Evolutionary conservation across 2,113 vertebrate genomes (phyloP).

Genomic region (Crypturellus undulatus): DNA sequence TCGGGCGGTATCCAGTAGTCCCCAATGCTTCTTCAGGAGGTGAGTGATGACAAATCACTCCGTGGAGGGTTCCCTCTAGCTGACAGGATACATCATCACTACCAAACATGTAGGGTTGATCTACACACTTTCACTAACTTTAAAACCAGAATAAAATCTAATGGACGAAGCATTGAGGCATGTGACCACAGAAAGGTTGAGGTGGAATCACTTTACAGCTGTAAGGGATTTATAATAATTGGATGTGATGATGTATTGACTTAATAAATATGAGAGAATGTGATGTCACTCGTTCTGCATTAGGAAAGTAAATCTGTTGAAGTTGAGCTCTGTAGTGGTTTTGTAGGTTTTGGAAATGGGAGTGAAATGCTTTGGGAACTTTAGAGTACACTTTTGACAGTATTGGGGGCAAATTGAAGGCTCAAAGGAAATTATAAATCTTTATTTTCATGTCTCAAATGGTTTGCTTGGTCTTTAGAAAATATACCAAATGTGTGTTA

Average conservation of each 20-base stretch:
- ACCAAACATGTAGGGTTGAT: background rate
- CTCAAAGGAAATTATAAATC: background rate
- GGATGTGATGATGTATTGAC: background rate
- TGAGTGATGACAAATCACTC: conserved; percentile 10
- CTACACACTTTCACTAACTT: background rate
- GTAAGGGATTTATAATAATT: background rate
- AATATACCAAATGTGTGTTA: background rate
- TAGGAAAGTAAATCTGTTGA: background rate
- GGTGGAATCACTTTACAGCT: background rate
- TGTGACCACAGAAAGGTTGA: background rate
- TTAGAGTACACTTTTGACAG: background rate
- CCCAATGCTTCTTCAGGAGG: background rate
- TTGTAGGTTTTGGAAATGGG: background rate
- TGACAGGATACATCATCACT: conserved; percentile 1
- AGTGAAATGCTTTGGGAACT: background rate
- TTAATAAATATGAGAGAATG: background rate
- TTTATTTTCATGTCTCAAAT: background rate
- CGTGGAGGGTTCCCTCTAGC: background rate
- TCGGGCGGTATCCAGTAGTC: background rate
- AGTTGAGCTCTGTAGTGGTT: background rate
- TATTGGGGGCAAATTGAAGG: background rate
- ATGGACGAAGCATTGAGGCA: background rate
- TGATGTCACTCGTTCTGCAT: background rate
- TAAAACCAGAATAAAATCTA: background rate
- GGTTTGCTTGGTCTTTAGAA: background rate